Evolutionary conservation across 2,888 invertebrate genomes (phyloP).

Genomic region (Netelia fuscicornis): DNA sequence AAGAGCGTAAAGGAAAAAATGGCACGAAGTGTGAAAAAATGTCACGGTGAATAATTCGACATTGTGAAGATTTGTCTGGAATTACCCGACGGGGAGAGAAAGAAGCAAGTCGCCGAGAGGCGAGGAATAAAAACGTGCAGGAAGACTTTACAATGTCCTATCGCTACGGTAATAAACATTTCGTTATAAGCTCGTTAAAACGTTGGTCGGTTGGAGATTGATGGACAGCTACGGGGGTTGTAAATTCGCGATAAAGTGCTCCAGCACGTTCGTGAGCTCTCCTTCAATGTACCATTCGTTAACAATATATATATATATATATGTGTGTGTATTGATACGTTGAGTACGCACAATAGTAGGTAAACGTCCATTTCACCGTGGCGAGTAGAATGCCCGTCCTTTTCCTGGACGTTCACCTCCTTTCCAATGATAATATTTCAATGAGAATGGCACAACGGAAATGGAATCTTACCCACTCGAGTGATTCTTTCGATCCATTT

Average conservation of each 20-base stretch:
- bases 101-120: not conserved
- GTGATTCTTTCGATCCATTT: not conserved
- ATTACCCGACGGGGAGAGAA: not conserved
- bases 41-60: constrained; percentile 17
- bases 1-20: not conserved
- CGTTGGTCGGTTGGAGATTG: constrained; percentile 6
- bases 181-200: constrained; percentile 27
- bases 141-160: constrained; percentile 47
- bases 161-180: constrained; percentile 65
- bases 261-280: not conserved
- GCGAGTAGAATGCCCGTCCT: constrained; percentile 14
- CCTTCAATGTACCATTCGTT: constrained; percentile 10
- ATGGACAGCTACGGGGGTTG: constrained; percentile 1
- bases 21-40: constrained; percentile 2
- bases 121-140: not conserved
- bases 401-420: constrained; percentile 11
- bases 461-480: constrained; percentile 38
- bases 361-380: constrained; percentile 30
- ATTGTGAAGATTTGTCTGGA: constrained; percentile 14
- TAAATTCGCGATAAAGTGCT: constrained; percentile 41
- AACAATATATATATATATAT: not conserved
- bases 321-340: not conserved
- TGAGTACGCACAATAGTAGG: constrained; percentile 5
- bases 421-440: constrained; percentile 60
- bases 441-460: constrained; percentile 44